phyloP scores from a whole-genome alignment of 2,797 vertebrate genomes.

The Acrossocheilus fasciatus region DNA sequence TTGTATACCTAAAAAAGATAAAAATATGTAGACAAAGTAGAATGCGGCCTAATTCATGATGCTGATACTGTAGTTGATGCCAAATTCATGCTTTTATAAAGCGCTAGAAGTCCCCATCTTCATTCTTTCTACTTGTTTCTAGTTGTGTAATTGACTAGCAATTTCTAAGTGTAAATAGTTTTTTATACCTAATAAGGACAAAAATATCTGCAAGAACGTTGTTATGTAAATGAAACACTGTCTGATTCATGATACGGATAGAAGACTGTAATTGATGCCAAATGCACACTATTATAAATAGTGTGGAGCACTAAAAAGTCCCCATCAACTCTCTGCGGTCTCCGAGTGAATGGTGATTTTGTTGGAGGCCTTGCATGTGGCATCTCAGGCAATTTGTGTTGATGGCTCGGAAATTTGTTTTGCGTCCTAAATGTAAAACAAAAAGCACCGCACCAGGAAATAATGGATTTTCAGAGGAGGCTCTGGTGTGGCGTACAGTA shows the following conservation, averaged over 20 bases:
- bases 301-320: neutral
- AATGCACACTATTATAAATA: neutral
- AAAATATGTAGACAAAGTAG: no score
- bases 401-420: slow-evolving; percentile 39
- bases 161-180: neutral
- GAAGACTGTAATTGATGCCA: neutral
- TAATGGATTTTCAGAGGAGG: slow-evolving; percentile 56
- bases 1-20: neutral
- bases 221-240: neutral
- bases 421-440: slow-evolving; percentile 41
- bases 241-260: neutral
- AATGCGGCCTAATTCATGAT: neutral
- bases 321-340: neutral
- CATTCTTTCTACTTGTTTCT: neutral
- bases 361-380: slow-evolving; percentile 21
- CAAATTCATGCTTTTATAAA: neutral
- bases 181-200: neutral
- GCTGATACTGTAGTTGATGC: neutral
- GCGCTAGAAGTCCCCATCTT: neutral
- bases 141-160: neutral
- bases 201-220: no score
- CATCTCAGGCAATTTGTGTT: slow-evolving; percentile 33
- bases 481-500: slow-evolving; percentile 35
- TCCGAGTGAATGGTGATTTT: neutral
- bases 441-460: slow-evolving; percentile 51